Evolutionary conservation across 92 coral and sea anemone species (phyloP), one percentile per base, ranked within the genome.

Genomic region (Ricordea florida): DNA sequence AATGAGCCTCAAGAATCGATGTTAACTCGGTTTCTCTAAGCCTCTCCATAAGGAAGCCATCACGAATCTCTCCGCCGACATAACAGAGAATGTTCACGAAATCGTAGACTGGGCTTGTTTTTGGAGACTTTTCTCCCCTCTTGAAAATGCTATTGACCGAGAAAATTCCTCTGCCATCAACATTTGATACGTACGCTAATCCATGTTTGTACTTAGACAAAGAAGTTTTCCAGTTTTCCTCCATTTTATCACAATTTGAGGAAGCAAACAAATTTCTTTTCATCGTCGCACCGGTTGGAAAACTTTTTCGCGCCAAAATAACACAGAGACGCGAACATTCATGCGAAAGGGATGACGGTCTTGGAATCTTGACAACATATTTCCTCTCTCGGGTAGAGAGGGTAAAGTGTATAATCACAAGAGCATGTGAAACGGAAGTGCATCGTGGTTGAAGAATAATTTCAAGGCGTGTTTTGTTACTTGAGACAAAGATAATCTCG

Each of bases 121-220:
- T 78, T 28, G 69, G 27, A n/a, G 74, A 73, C 10, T 78, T 81
- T 17, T 67, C 84, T 0, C 79, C 74, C 20, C 69, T 72, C 67
- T 49, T 80, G 44, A 87, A 87, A 51, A 87, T 56, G 21, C 84
- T 84, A 62, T 74, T 49, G 13, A 63, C 83, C 20, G 87, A 74
- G 31, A 81, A 87, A 61, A 65, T 68, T 1, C 92, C 92, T 53
- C 92, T 61, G 7, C 92, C 92, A 36, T 87, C 92, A 24, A 74
- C 81, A 64, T 78, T 69, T 17, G 92, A 74, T 6, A 74, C 62
- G 46, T 63, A 76, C 15, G 84, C 73, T 32, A 75, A 16, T n/a
- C 92, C 92, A 46, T 74, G 80, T 21, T 74, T 67, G 45, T 66
- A 57, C 30, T 74, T 64, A 4, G 66, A 44, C 21, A 86, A 42